A percentile compares a stretch with the other conserved stretches of the same genome.
phyloP scores from a whole-genome alignment of 2,113 vertebrate genomes.

The pig (Sus scrofa) region DNA sequence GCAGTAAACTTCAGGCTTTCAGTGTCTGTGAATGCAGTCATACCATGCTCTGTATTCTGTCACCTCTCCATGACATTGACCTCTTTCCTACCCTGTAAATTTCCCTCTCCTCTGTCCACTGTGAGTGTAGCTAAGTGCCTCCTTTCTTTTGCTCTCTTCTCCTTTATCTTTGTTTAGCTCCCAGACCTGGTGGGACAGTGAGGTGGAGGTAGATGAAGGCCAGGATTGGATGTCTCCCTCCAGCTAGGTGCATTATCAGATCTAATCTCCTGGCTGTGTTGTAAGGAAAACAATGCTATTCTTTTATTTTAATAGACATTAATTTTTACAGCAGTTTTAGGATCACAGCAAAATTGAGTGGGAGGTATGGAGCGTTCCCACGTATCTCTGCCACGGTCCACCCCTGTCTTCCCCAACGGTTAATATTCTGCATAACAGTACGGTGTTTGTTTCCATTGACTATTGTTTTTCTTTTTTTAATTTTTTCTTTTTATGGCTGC shows the following conservation, averaged over 20 bases:
- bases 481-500: no score
- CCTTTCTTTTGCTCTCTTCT: neutral
- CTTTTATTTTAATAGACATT: neutral
- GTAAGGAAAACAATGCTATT: neutral
- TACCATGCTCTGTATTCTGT: neutral
- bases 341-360: neutral
- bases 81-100: slow-evolving; percentile 48
- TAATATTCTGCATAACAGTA: accelerated
- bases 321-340: neutral
- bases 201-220: neutral
- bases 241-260: neutral
- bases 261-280: neutral
- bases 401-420: neutral
- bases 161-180: neutral
- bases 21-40: neutral
- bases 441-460: neutral
- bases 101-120: neutral
- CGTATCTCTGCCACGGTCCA: neutral
- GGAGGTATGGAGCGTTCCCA: neutral
- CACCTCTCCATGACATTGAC: slow-evolving; percentile 50
- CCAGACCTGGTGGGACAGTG: neutral
- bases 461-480: neutral
- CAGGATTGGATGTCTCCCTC: neutral
- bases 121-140: neutral
- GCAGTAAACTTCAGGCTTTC: neutral